Evolutionary conservation across 2,888 invertebrate species (phyloP).

Genomic region (Chaitophorus viminalis): DNA sequence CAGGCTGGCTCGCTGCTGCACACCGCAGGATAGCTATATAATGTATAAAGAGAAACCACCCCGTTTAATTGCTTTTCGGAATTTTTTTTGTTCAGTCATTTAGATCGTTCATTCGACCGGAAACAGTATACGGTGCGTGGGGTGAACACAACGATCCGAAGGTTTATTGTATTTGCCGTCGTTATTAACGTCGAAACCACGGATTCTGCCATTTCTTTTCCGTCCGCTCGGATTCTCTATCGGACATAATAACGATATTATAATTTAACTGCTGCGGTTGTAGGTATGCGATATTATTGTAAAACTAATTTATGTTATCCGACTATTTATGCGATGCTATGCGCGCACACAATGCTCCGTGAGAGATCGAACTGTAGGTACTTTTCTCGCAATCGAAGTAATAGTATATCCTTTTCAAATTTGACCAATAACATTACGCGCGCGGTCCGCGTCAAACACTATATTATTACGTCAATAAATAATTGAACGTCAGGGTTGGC

Average conservation of each 20-base stretch:
- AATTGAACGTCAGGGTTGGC: not conserved
- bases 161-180: conserved; percentile 35
- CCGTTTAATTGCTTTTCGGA: conserved; percentile 29
- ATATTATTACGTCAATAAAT: not conserved
- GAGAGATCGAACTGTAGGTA: no score
- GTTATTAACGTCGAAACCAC: conserved; percentile 1
- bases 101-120: conserved; percentile 20
- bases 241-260: not conserved
- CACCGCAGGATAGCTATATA: conserved; percentile 8
- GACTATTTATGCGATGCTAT: no score
- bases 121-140: not conserved
- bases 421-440: no score
- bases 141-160: not conserved
- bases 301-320: no score
- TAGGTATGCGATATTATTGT: not conserved
- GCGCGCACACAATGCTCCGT: no score
- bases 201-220: not conserved
- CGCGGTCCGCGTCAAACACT: not conserved
- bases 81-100: conserved; percentile 14
- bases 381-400: no score
- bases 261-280: not conserved
- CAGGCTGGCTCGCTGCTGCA: no score
- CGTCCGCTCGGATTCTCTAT: not conserved
- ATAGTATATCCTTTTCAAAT: no score
- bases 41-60: conserved; percentile 8